Evolutionary conservation across 2,888 invertebrate genomes (phyloP).

Genomic region (Loripinus fragilis): DNA sequence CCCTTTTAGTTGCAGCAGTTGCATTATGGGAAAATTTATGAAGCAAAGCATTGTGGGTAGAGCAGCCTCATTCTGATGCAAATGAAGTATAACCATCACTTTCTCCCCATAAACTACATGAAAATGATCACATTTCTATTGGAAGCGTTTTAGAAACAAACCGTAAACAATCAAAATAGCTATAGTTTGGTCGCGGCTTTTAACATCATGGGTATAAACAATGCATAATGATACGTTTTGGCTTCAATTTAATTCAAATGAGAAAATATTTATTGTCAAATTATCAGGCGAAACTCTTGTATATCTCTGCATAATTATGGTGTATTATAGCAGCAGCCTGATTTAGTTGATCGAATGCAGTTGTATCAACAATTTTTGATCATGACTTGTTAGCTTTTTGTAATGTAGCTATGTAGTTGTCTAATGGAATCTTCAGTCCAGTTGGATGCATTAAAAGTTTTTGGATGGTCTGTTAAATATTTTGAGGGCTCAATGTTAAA

Average conservation of each 20-base stretch:
- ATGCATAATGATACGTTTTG: neutral
- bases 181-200: neutral
- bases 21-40: neutral
- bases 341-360: neutral
- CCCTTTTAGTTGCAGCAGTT: neutral
- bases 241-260: conserved; percentile 8
- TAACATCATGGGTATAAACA: conserved; percentile 1
- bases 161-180: conserved; percentile 1
- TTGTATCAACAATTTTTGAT: neutral
- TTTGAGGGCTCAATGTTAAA: too few relatives aligned
- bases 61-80: conserved; percentile 9
- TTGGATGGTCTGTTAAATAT: too few relatives aligned
- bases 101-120: neutral
- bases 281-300: conserved; percentile 2
- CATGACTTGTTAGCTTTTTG: neutral
- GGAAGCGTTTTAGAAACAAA: neutral
- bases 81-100: conserved; percentile 6
- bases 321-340: neutral
- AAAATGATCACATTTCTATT: neutral
- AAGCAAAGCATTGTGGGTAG: conserved; percentile 1
- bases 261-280: conserved; percentile 1
- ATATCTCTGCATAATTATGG: neutral
- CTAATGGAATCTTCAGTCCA: too few relatives aligned
- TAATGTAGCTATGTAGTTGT: too few relatives aligned
- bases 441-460: too few relatives aligned